Evolutionary conservation across 2,113 vertebrate genomes (phyloP).

Genomic region (Micromys minutus): DNA sequence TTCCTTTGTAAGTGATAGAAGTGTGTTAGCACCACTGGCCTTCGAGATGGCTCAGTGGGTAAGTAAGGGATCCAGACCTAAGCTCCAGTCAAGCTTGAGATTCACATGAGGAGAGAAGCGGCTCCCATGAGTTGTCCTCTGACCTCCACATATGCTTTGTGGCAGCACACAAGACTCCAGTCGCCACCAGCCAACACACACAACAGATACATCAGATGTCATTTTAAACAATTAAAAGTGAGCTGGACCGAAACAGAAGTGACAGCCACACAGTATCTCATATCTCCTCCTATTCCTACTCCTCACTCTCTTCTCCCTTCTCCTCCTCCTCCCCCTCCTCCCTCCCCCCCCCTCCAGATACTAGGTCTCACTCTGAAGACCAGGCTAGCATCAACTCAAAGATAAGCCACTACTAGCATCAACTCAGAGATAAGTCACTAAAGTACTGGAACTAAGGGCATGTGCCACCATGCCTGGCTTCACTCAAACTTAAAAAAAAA

Average conservation of each 20-base stretch:
- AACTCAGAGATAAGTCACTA: not conserved
- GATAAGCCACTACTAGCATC: too few relatives aligned
- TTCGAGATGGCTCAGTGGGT: not conserved
- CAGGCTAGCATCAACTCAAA: too few relatives aligned
- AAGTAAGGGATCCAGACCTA: not conserved
- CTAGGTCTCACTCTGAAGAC: not conserved
- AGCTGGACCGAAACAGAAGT: not conserved
- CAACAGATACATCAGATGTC: not conserved
- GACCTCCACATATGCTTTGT: not conserved
- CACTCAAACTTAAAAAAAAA: not conserved
- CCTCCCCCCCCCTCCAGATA: not conserved
- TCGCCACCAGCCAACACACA: not conserved
- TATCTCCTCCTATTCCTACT: not conserved
- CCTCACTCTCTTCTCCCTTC: rapidly evolving
- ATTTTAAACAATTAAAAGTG: not conserved
- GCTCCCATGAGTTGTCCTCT: not conserved
- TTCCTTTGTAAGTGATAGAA: not conserved
- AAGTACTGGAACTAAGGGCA: not conserved
- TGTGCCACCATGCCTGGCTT: not conserved
- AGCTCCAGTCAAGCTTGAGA: not conserved
- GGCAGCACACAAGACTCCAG: not conserved
- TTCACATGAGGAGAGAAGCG: not conserved
- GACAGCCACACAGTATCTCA: not conserved
- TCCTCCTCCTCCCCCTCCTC: too few relatives aligned
- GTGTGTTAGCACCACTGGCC: not conserved